Percentiles rank a stretch among this genome's conserved stretches.
Conservation (phyloP, 2,888 invertebrate species). For the Watsonalla cultraria region DNA sequence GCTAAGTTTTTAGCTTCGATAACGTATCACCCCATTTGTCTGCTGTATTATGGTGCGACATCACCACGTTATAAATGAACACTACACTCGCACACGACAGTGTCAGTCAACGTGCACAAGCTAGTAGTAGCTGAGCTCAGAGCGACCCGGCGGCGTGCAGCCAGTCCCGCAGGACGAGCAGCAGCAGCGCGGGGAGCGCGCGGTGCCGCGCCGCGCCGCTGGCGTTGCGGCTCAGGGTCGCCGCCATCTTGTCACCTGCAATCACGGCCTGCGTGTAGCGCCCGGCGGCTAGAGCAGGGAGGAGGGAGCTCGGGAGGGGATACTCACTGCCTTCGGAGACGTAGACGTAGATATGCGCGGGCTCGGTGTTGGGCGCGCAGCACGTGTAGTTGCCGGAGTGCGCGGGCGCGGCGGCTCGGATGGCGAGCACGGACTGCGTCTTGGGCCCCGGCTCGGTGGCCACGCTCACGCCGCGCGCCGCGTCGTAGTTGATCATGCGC, state of each 20-base stretch:
- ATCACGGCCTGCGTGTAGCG: neutral
- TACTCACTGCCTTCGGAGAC: constrained; percentile 89
- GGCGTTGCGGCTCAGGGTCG: constrained; percentile 89
- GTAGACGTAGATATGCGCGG: constrained; percentile 93
- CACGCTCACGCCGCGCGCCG: constrained; percentile 88
- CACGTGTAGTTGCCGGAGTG: constrained; percentile 96
- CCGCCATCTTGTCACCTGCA: constrained; percentile 94
- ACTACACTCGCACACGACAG: too few relatives aligned
- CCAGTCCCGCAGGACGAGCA: constrained; percentile 3
- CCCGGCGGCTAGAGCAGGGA: neutral
- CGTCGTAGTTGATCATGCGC: constrained; percentile 96
- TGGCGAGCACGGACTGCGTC: constrained; percentile 91
- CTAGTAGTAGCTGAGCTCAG: neutral
- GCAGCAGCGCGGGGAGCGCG: constrained; percentile 7
- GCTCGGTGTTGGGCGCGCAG: constrained; percentile 92
- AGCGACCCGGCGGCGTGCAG: constrained; percentile 1
- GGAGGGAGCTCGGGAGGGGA: neutral
- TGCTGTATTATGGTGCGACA: too few relatives aligned
- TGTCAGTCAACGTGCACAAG: too few relatives aligned
- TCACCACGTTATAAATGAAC: too few relatives aligned
- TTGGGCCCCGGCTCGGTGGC: constrained; percentile 90
- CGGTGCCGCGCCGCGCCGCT: constrained; percentile 11
- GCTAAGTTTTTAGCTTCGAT: too few relatives aligned
- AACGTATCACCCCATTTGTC: too few relatives aligned
- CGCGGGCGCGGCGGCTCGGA: constrained; percentile 88